A percentile compares a stretch with the other conserved stretches of the same genome.
Conservation (phyloP, 2,797 vertebrate species). For the Astyanax mexicanus region DNA sequence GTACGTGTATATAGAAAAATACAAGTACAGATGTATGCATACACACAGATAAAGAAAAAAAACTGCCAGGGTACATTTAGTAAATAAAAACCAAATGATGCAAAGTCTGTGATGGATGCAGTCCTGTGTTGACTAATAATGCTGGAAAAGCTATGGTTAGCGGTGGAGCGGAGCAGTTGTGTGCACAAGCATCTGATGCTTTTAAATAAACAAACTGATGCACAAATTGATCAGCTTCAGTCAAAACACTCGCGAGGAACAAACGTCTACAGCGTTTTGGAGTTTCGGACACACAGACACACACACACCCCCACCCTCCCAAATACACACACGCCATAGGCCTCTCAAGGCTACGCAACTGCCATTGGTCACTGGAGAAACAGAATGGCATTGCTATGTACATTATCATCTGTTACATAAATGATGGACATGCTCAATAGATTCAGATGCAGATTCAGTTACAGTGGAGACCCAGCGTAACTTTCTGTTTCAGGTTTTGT, state of each 20-base stretch:
- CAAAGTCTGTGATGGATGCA: constrained; percentile 78
- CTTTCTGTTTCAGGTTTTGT: constrained; percentile 71
- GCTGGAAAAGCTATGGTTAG: constrained; percentile 78
- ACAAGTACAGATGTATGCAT: constrained; percentile 61
- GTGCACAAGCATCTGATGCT: constrained; percentile 77
- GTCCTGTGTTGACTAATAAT: constrained; percentile 74
- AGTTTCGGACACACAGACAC: constrained; percentile 60
- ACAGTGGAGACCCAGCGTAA: constrained; percentile 77
- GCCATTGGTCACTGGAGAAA: constrained; percentile 77
- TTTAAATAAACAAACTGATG: constrained; percentile 69
- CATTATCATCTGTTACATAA: constrained; percentile 74
- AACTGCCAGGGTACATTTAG: constrained; percentile 60
- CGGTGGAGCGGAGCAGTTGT: too few relatives aligned
- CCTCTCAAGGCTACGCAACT: constrained; percentile 73
- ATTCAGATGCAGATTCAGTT: too few relatives aligned
- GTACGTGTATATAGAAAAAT: constrained; percentile 58
- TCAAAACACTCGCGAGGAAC: constrained; percentile 76
- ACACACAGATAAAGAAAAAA: constrained; percentile 66
- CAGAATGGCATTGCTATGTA: constrained; percentile 78
- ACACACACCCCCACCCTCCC: too few relatives aligned
- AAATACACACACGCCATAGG: constrained; percentile 70
- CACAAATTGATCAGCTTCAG: constrained; percentile 68
- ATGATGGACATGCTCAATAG: constrained; percentile 79
- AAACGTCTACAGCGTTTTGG: constrained; percentile 50
- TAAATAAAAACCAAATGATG: constrained; percentile 78